These are phyloP conservation scores for Ephydatia muelleri DNA, from an alignment of 37 sponge, comb jelly and placozoan genomes.

Conservation along the genomic window DNA sequence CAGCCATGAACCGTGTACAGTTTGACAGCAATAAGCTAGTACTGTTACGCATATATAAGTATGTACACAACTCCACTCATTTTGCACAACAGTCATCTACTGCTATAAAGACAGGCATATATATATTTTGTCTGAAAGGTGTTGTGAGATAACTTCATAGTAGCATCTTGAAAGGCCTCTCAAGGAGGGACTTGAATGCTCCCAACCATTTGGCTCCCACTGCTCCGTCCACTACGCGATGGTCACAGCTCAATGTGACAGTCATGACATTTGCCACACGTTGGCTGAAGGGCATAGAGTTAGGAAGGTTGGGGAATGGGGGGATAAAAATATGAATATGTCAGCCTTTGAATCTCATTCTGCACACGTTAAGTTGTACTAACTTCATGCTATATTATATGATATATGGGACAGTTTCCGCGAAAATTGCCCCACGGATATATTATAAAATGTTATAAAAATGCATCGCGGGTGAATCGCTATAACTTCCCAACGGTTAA, in stretches of 20 bases:
- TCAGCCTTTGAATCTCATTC: too few relatives aligned
- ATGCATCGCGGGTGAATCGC: too few relatives aligned
- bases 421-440: too few relatives aligned
- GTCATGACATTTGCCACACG: constrained; percentile 74
- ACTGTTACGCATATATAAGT: neutral
- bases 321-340: neutral
- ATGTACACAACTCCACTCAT: neutral
- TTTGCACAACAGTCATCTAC: neutral
- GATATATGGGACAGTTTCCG: too few relatives aligned
- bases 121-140: neutral
- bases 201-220: constrained; percentile 94
- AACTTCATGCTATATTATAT: too few relatives aligned
- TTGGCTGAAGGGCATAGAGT: constrained; percentile 33
- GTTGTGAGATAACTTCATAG: constrained; percentile 25
- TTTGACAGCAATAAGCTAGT: too few relatives aligned
- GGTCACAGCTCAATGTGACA: constrained; percentile 97
- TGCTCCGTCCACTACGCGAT: constrained; percentile 97
- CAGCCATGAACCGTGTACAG: too few relatives aligned
- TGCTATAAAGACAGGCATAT: neutral
- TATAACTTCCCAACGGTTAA: too few relatives aligned
- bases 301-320: neutral
- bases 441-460: too few relatives aligned
- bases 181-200: constrained; percentile 72
- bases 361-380: neutral
- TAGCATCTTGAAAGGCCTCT: constrained; percentile 88